Evolutionary conservation across 2,797 vertebrate species (phyloP).

Genomic region (Semaprochilodus insignis): DNA sequence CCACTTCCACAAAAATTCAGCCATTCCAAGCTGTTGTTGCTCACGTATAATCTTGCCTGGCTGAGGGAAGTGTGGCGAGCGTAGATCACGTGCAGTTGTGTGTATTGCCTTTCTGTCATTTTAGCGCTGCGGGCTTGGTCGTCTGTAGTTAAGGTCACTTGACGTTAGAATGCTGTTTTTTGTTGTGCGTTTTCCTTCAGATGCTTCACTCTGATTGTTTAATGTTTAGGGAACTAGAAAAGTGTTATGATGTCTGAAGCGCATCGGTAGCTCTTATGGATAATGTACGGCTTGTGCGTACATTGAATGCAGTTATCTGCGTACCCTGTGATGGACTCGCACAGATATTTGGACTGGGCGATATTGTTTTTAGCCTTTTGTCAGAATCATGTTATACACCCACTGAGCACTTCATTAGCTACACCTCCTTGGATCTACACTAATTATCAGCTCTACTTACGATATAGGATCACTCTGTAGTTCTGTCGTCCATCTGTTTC

Average conservation of each 20-base stretch:
- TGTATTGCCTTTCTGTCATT: background rate
- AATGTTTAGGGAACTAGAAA: background rate
- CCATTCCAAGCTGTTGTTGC: conserved; percentile 21
- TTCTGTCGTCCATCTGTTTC: no score
- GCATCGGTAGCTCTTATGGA: background rate
- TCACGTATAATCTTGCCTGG: background rate
- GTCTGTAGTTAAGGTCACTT: background rate
- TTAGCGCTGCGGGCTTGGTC: background rate
- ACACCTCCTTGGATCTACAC: no score
- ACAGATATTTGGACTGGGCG: no score
- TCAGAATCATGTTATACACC: no score
- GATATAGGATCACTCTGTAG: no score
- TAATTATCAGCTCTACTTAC: no score
- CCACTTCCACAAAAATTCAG: conserved; percentile 22
- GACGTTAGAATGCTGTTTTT: background rate
- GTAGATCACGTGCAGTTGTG: background rate
- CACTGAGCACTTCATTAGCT: no score
- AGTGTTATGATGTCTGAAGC: background rate
- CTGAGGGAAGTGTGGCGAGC: background rate
- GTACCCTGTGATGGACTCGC: no score
- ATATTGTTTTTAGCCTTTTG: no score
- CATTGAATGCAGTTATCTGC: no score
- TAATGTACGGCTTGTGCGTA: no score
- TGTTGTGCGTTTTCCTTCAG: background rate
- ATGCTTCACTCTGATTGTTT: background rate